Base-by-base conservation (phyloP, 37 sponge, comb jelly and placozoan genomes). In the Ephydatia muelleri region DNA sequence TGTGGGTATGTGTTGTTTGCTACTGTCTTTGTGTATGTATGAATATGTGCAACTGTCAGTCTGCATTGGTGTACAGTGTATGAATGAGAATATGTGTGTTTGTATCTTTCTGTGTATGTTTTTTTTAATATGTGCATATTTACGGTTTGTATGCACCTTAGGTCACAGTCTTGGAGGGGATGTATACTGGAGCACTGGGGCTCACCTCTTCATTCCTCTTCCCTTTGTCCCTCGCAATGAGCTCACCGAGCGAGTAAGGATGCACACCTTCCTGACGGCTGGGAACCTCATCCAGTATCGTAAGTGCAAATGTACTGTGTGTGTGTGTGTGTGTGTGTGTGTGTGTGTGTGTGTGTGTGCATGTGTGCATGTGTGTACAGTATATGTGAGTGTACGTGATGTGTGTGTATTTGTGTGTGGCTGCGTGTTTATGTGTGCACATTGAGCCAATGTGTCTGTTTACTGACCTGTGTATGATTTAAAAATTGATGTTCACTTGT, bases 131-230 rank as follows among this genome's bases (percentile, higher is more conserved):
- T n/a, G n/a, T n/a, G n/a, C n/a, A n/a, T n/a, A n/a, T n/a, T n/a
- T 49, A 49, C 13, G 32, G 13, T 9, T 82, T 13, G 5, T 49
- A 19, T 85, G 9, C 38, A 19, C 32, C 65, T 69, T 40, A 86
- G 93, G 85, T 26, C 88, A 75, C 77, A 85, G 88, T 35, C 73
- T 88, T 12, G 96, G 96, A 34, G 96, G 93, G 2, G 87, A 93
- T 36, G 86, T 87, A 23, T 93, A 92, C 68, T 93, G 94, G 94
- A 94, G 92, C 2, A 72, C 40, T 37, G 96, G 94, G 3, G 47
- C 86, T 14, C 96, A 96, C 70, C 87, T 96, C 57, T 93, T 67
- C 80, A 14, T 75, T 64, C 96, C 96, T 23, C 72, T 96, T 38
- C 96, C 96, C 4, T 85, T 82, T 75, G 64, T 87, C 12, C 43